These are phyloP conservation scores for Nerophis ophidion DNA, from an alignment of 2,113 vertebrate species.

Conservation along the genomic window DNA sequence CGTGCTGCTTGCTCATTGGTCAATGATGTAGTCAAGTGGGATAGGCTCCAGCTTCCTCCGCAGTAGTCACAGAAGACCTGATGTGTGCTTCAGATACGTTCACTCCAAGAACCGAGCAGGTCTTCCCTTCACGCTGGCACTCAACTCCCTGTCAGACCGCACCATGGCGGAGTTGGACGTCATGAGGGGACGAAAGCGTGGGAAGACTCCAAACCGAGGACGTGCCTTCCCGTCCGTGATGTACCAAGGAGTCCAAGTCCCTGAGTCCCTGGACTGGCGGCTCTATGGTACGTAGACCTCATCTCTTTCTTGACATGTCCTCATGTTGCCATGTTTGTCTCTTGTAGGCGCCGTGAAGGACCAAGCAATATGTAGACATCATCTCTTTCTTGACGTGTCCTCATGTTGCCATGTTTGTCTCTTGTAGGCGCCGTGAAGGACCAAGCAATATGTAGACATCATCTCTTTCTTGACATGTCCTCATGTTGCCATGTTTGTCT, in stretches of 20 bases:
- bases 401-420: not conserved
- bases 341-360: too few relatives aligned
- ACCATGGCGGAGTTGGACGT: conserved; percentile 61
- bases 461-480: too few relatives aligned
- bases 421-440: conserved; percentile 74
- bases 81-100: conserved; percentile 58
- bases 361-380: too few relatives aligned
- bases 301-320: not conserved
- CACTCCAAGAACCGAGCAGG: conserved; percentile 76
- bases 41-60: too few relatives aligned
- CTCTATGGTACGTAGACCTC: conserved; percentile 59
- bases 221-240: conserved; percentile 58
- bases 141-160: conserved; percentile 75
- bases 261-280: conserved; percentile 75
- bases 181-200: conserved; percentile 55
- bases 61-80: too few relatives aligned
- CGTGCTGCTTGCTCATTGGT: too few relatives aligned
- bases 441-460: conserved; percentile 75
- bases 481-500: too few relatives aligned
- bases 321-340: too few relatives aligned
- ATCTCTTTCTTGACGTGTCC: too few relatives aligned
- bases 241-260: conserved; percentile 54
- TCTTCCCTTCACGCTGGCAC: conserved; percentile 65
- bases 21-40: too few relatives aligned
- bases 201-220: conserved; percentile 61